These are phyloP conservation scores for Mycalesis mineus DNA, from an alignment of 2,888 invertebrate species.

Conservation along the genomic window DNA sequence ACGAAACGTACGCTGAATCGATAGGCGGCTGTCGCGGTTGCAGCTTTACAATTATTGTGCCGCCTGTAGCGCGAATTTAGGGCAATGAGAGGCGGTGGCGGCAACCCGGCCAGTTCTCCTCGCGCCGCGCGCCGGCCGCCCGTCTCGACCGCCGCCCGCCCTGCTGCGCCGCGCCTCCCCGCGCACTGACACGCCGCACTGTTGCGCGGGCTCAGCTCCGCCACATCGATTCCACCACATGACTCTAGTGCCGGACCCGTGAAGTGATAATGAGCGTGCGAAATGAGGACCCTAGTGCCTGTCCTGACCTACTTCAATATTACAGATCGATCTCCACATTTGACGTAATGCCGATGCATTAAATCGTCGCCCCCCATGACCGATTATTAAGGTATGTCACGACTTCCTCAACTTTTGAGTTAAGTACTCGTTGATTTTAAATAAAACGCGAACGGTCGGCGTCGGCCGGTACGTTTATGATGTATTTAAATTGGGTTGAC, in stretches of 20 bases:
- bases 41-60: slow-evolving; percentile 69
- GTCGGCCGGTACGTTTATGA: neutral
- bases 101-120: slow-evolving; percentile 52
- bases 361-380: slow-evolving; percentile 26
- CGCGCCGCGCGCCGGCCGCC: slow-evolving; percentile 59
- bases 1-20: slow-evolving; percentile 66
- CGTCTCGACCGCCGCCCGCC: slow-evolving; percentile 36
- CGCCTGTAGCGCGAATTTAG: slow-evolving; percentile 68
- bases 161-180: slow-evolving; percentile 33
- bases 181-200: slow-evolving; percentile 37
- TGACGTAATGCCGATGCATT: slow-evolving; percentile 31
- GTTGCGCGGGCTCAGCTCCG: slow-evolving; percentile 45
- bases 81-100: slow-evolving; percentile 59
- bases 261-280: slow-evolving; percentile 33
- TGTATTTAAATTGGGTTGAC: slow-evolving; percentile 16
- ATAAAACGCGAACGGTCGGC: slow-evolving; percentile 2
- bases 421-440: slow-evolving; percentile 5
- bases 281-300: slow-evolving; percentile 33
- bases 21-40: slow-evolving; percentile 67
- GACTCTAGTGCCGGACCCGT: slow-evolving; percentile 29
- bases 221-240: slow-evolving; percentile 29
- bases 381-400: slow-evolving; percentile 30
- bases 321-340: slow-evolving; percentile 35
- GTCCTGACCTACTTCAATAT: slow-evolving; percentile 39
- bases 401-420: slow-evolving; percentile 18